These are phyloP conservation scores for Amorpha juglandis DNA, from an alignment of 2,888 invertebrate genomes.

Conservation along the genomic window DNA sequence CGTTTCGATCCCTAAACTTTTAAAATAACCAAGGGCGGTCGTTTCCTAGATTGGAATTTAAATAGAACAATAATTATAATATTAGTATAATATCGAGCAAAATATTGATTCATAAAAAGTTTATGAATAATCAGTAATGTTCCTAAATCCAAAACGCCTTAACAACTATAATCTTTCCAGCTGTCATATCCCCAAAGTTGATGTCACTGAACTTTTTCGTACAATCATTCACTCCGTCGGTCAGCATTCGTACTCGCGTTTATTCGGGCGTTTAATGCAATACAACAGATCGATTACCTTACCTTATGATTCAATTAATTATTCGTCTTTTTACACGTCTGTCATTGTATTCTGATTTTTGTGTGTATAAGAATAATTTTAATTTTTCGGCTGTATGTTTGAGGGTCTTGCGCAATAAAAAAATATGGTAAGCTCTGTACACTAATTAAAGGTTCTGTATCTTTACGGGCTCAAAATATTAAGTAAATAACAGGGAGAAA, in stretches of 20 bases:
- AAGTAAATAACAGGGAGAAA: too few relatives aligned
- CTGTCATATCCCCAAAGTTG: neutral
- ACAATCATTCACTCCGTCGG: constrained; percentile 4
- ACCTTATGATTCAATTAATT: constrained; percentile 27
- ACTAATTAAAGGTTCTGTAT: too few relatives aligned
- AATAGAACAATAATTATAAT: too few relatives aligned
- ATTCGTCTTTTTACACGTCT: constrained; percentile 52
- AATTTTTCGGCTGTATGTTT: constrained; percentile 1
- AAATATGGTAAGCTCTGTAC: too few relatives aligned
- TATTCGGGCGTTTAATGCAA: constrained; percentile 42
- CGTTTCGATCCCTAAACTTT: too few relatives aligned
- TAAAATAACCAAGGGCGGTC: too few relatives aligned
- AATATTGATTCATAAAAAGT: too few relatives aligned
- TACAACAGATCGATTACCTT: constrained; percentile 29
- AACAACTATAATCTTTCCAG: neutral
- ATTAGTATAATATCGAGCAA: too few relatives aligned
- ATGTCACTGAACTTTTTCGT: constrained; percentile 23
- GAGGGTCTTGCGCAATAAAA: neutral
- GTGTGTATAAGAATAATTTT: neutral
- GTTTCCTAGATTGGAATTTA: too few relatives aligned
- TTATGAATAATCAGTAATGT: too few relatives aligned
- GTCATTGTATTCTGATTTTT: constrained; percentile 6
- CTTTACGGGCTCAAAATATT: too few relatives aligned
- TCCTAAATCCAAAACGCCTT: neutral
- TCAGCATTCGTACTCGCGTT: constrained; percentile 28